A percentile compares a stretch with the other conserved stretches of the same genome.
Conservation (phyloP, 2,113 vertebrate genomes). For the Eubucco bourcierii region DNA sequence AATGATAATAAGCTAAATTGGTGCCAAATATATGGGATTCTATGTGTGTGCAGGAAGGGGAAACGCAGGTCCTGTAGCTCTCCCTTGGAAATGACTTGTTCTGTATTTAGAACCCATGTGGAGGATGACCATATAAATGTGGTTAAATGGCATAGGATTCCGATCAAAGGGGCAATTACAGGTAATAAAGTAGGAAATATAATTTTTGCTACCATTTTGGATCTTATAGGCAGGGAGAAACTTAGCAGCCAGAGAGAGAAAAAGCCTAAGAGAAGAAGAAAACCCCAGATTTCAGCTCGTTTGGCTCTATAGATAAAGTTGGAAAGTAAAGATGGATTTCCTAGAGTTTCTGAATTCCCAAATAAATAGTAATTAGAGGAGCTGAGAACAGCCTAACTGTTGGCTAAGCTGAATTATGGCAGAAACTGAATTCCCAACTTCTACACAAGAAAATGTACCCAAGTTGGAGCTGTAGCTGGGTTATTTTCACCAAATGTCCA, state of each 20-base stretch:
- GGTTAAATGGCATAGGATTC: constrained; percentile 43
- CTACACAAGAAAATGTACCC: neutral
- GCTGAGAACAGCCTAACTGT: neutral
- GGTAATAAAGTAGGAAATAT: constrained; percentile 56
- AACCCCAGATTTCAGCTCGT: neutral
- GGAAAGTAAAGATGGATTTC: neutral
- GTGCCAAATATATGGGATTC: constrained; percentile 29
- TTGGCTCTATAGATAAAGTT: neutral
- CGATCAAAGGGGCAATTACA: constrained; percentile 49
- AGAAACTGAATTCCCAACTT: constrained; percentile 23
- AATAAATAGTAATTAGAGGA: neutral
- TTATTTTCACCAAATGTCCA: constrained; percentile 65
- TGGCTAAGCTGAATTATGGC: neutral
- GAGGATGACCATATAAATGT: constrained; percentile 42
- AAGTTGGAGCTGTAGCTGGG: constrained; percentile 27
- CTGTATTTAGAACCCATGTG: constrained; percentile 3
- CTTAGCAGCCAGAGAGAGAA: neutral
- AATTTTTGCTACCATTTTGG: constrained; percentile 53
- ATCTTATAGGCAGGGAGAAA: constrained; percentile 12
- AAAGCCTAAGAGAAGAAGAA: neutral
- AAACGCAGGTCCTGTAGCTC: neutral
- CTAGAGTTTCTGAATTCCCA: neutral
- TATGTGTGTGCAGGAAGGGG: constrained; percentile 18
- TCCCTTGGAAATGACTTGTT: neutral
- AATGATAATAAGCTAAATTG: constrained; percentile 38